phyloP scores from a whole-genome alignment of 1,140 invertebrate genomes.

The Portunus trituberculatus region DNA sequence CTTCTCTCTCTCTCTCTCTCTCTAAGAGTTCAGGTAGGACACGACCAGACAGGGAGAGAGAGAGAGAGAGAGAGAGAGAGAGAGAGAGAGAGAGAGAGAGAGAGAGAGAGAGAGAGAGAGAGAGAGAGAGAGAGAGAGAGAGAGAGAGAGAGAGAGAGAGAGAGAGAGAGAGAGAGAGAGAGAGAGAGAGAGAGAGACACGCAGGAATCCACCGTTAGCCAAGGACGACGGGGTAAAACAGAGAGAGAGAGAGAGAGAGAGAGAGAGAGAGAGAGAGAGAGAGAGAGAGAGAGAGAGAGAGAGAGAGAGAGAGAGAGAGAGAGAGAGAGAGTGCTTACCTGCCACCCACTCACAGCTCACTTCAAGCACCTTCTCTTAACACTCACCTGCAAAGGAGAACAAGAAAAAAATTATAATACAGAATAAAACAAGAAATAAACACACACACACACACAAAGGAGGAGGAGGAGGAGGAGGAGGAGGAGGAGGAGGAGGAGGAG shows the following conservation, averaged over 20 bases:
- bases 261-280: no score
- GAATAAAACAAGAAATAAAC: background rate
- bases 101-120: slow-evolving; percentile 27
- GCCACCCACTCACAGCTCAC: background rate
- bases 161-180: slow-evolving; percentile 20
- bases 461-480: no score
- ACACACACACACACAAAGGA: no score
- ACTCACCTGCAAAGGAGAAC: background rate
- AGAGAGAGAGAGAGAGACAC: background rate
- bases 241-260: no score
- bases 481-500: no score
- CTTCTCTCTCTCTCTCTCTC: no score
- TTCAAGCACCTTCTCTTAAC: background rate
- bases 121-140: background rate
- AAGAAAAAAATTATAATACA: background rate
- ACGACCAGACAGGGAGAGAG: background rate
- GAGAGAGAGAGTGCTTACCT: background rate
- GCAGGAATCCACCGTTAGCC: background rate
- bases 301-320: slow-evolving; percentile 12
- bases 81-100: slow-evolving; percentile 29
- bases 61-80: slow-evolving; percentile 2
- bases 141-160: background rate
- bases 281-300: no score
- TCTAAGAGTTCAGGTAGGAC: no score
- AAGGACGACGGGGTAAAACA: no score